Conservation (phyloP, 2,113 vertebrate genomes). For the Petroica traversi region DNA sequence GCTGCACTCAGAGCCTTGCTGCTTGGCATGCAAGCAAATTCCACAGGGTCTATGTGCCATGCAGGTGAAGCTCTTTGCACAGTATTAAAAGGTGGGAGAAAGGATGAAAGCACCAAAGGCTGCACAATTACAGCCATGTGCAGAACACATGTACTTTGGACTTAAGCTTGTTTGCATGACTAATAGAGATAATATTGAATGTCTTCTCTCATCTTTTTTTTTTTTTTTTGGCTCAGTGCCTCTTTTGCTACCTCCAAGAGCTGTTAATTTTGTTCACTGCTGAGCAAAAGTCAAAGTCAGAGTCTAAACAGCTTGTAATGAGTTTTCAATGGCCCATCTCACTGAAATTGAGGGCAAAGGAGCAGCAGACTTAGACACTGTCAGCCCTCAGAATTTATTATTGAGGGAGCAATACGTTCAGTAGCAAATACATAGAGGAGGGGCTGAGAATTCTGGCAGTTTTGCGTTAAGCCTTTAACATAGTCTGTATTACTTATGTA, state of each 20-base stretch:
- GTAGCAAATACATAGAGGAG: conserved; percentile 49
- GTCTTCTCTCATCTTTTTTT: conserved; percentile 52
- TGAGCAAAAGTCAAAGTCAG: conserved; percentile 87
- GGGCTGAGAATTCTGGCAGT: background rate
- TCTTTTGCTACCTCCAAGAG: conserved; percentile 80
- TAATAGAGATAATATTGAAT: conserved; percentile 77
- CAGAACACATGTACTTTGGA: conserved; percentile 22
- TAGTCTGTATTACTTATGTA: conserved; percentile 28
- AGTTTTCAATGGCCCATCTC: conserved; percentile 89
- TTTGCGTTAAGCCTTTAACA: conserved; percentile 31
- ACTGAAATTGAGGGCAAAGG: conserved; percentile 88
- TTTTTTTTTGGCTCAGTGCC: conserved; percentile 76
- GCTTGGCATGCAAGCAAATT: conserved; percentile 73
- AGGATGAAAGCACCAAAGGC: background rate
- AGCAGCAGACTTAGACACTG: conserved; percentile 81
- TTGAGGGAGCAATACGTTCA: conserved; percentile 46
- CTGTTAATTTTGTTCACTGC: conserved; percentile 87
- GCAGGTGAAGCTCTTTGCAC: conserved; percentile 2
- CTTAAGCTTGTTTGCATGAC: conserved; percentile 75
- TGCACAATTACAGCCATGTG: background rate
- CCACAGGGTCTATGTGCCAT: background rate
- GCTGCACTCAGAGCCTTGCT: conserved; percentile 69
- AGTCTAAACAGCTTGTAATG: conserved; percentile 90
- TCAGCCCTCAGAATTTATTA: conserved; percentile 81
- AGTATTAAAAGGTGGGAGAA: background rate